A percentile compares a stretch with the other conserved stretches of the same genome.
Evolutionary conservation across 1,140 invertebrate species (phyloP).

Genomic region (Sinonovacula constricta): DNA sequence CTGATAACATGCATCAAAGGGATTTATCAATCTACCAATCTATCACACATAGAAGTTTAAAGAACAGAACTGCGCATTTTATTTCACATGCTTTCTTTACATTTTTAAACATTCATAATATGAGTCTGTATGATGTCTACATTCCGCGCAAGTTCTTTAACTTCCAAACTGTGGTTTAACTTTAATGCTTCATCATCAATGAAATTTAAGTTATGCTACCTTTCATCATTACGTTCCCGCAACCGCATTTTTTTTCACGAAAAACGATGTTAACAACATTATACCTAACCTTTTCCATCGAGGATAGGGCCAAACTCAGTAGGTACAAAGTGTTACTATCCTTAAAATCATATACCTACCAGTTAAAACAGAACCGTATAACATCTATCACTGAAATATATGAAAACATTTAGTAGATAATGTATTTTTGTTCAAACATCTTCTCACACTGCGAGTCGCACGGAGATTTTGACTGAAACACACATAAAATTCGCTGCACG

Average conservation of each 20-base stretch:
- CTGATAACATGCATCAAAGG: no score
- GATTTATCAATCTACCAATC: no score
- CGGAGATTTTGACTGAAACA: neutral
- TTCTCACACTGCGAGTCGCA: neutral
- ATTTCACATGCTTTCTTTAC: no score
- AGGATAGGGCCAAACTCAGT: neutral
- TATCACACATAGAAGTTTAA: no score
- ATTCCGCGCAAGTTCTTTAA: no score
- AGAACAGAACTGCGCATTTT: no score
- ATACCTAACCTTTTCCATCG: neutral
- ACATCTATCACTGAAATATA: neutral
- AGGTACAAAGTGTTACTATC: neutral
- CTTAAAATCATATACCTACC: neutral
- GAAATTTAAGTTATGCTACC: no score
- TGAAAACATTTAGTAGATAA: neutral
- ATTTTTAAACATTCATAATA: no score
- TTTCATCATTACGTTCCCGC: no score
- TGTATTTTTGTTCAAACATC: neutral
- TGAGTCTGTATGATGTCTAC: no score
- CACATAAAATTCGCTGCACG: conserved; percentile 4
- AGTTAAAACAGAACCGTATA: neutral
- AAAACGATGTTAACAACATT: neutral
- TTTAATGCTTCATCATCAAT: no score
- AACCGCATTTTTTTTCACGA: neutral
- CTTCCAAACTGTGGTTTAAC: no score